Percentiles rank a stretch among this genome's conserved stretches.
phyloP scores from a whole-genome alignment of 2,888 invertebrate species.

The Salpingus planirostris region DNA sequence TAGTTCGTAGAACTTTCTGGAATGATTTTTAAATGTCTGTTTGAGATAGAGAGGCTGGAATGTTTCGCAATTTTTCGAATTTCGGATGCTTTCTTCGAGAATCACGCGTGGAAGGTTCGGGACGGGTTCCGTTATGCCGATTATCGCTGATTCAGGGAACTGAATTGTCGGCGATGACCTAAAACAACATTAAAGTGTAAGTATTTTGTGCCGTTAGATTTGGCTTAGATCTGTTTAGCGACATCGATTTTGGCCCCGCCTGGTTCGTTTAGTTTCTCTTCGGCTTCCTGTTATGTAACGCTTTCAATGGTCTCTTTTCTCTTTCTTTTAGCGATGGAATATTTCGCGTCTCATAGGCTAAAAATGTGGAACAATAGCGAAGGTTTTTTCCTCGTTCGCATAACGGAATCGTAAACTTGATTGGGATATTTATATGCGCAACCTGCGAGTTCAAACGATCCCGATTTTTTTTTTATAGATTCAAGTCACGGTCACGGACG shows the following conservation, averaged over 20 bases:
- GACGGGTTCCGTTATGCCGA: too few relatives aligned
- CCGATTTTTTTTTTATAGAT: conserved; percentile 13
- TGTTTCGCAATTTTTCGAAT: too few relatives aligned
- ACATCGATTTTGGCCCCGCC: too few relatives aligned
- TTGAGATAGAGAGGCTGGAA: too few relatives aligned
- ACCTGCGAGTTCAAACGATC: conserved; percentile 14
- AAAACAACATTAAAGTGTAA: conserved; percentile 17
- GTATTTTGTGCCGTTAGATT: conserved; percentile 15
- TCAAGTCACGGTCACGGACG: conserved; percentile 16
- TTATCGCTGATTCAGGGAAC: conserved; percentile 1
- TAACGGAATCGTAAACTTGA: conserved; percentile 16
- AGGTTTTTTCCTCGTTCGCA: conserved; percentile 9
- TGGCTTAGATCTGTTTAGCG: conserved; percentile 11
- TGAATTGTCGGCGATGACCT: conserved; percentile 10
- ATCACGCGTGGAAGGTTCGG: too few relatives aligned
- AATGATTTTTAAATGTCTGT: too few relatives aligned
- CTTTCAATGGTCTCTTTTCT: conserved; percentile 13
- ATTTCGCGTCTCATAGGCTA: conserved; percentile 4
- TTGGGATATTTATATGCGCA: conserved; percentile 13
- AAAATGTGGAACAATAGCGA: conserved; percentile 12
- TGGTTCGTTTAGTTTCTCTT: conserved; percentile 13
- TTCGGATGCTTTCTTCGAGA: too few relatives aligned
- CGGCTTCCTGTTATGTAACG: conserved; percentile 12
- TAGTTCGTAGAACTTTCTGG: too few relatives aligned
- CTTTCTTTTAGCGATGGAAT: conserved; percentile 10